Evolutionary conservation across 2,888 invertebrate genomes (phyloP).

Genomic region (Polydrusus tereticollis): DNA sequence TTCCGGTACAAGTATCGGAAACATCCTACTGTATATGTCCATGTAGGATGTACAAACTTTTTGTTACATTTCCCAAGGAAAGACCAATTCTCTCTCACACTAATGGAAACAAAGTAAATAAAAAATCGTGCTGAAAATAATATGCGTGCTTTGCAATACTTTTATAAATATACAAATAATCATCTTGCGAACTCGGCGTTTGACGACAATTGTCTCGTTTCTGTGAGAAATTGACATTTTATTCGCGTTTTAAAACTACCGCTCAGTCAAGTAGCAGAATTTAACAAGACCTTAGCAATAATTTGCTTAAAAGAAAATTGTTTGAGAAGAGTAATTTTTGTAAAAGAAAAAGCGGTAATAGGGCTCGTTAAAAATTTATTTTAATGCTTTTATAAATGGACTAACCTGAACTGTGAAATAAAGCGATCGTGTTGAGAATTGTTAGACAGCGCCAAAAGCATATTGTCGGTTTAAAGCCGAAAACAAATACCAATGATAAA

Average conservation of each 20-base stretch:
- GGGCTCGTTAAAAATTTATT: background rate
- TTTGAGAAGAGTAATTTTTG: background rate
- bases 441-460: too few relatives aligned
- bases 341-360: background rate
- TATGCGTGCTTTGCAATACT: slow-evolving; percentile 17
- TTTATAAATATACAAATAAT: slow-evolving; percentile 23
- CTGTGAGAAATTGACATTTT: slow-evolving; percentile 33
- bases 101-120: background rate
- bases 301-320: slow-evolving; percentile 19
- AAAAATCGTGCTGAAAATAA: slow-evolving; percentile 1
- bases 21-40: too few relatives aligned
- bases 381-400: background rate
- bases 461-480: too few relatives aligned
- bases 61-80: too few relatives aligned
- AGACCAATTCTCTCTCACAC: background rate
- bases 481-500: too few relatives aligned
- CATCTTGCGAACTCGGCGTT: slow-evolving; percentile 32
- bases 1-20: too few relatives aligned
- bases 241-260: slow-evolving; percentile 32
- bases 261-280: slow-evolving; percentile 28
- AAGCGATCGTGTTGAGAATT: too few relatives aligned
- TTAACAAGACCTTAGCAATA: slow-evolving; percentile 27
- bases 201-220: slow-evolving; percentile 35
- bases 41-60: too few relatives aligned
- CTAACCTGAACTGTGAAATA: too few relatives aligned